Evolutionary conservation across 2,888 invertebrate species (phyloP), one percentile per base, ranked within the genome.

Genomic region (Eupithecia centaureata): DNA sequence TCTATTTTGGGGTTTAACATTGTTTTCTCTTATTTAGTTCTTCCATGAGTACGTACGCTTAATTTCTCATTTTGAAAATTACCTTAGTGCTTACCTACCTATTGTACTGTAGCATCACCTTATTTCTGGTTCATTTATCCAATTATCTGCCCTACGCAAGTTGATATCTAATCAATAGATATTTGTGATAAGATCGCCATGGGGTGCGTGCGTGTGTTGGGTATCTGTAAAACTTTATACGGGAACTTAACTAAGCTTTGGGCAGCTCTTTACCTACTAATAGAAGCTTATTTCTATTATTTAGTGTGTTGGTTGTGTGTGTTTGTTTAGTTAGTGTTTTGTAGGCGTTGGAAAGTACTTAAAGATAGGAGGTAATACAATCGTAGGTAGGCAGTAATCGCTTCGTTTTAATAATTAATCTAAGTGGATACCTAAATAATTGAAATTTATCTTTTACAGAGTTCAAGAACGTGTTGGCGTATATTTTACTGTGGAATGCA

Each of bases 391-490:
- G 52, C 52, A 51, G 13, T 54, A 28, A 56, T 30, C 10, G 54
- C 54, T 56, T 56, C n/a, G 28, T 30, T 54, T 54, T 54, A 5
- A 27, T 42, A 25, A 27, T 56, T 30, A 28, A 47, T 18, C n/a
- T 47, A 42, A 18, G 1, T 42, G 18, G 0, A 2, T 18, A 18
- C 2, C n/a, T n/a, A n/a, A n/a, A 15, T 54, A 51, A 51, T 51
- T 5, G 1, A 5, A 27, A 27, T 27, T 7, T 42, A 60, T 80
- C 77, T 73, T 82, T 92, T 92, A 83, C 93, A 93, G 93, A 92
- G 78, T 93, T 92, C 86, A 90, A 91, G 83, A 91, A 89, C 77
- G 92, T 89, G 72, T 73, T 92, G 84, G 91, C 87, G 75, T 92
- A 90, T 79, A 89, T 92, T 83, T 83, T 93, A 73, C 79, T 91